Conservation (phyloP, 37 sponge, comb jelly and placozoan species). For the Beroe forskalii region DNA sequence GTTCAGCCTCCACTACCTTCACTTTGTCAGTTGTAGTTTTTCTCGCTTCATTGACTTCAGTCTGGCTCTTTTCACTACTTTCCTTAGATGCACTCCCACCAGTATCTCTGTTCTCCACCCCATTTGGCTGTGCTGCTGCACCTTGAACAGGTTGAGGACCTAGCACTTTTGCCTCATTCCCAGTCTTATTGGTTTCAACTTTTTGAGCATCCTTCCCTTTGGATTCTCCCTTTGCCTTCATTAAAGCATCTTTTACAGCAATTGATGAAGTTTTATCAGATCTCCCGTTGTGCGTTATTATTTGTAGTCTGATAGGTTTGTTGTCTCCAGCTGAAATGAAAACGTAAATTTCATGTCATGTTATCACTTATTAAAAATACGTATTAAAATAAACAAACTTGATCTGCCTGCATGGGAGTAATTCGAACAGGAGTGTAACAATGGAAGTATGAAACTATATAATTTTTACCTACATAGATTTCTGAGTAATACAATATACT, state of each 20-base stretch:
- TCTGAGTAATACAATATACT: too few relatives aligned
- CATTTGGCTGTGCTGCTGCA: neutral
- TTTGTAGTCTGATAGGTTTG: constrained; percentile 56
- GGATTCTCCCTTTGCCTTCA: neutral
- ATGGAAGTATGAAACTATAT: too few relatives aligned
- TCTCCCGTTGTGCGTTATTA: neutral
- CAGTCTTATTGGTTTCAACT: neutral
- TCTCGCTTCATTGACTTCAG: neutral
- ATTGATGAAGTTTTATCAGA: neutral
- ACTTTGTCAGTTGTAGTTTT: neutral
- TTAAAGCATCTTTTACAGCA: neutral
- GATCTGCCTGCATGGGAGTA: too few relatives aligned
- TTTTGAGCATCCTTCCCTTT: neutral
- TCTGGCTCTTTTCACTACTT: neutral
- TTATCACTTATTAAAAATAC: too few relatives aligned
- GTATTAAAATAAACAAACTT: too few relatives aligned
- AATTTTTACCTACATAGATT: too few relatives aligned
- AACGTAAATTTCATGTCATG: too few relatives aligned
- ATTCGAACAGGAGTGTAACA: too few relatives aligned
- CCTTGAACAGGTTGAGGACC: too few relatives aligned
- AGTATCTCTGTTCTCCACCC: neutral
- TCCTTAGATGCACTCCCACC: neutral
- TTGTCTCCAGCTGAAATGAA: constrained; percentile 46
- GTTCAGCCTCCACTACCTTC: neutral
- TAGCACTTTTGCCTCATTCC: neutral